phyloP scores from a whole-genome alignment of 2,113 vertebrate genomes.

The Saccopteryx bilineata region DNA sequence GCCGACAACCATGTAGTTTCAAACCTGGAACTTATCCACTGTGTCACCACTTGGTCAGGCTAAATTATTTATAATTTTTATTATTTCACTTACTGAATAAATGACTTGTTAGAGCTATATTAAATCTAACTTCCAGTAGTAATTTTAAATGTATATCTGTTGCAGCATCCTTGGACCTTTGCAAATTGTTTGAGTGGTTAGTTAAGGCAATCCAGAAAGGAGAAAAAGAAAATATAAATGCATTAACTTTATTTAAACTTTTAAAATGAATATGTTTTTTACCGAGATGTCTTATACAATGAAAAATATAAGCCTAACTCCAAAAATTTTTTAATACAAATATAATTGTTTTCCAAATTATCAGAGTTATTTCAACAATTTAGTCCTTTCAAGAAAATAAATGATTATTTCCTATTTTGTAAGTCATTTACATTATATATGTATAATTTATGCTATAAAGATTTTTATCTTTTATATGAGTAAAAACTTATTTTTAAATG shows the following conservation, averaged over 20 bases:
- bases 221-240: not conserved
- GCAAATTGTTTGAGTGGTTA: not conserved
- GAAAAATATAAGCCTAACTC: not conserved
- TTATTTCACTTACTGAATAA: not conserved
- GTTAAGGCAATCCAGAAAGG: not conserved
- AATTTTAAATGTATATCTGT: not conserved
- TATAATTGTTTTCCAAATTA: not conserved
- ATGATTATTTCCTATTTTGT: not conserved
- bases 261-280: constrained; percentile 15
- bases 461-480: not conserved
- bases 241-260: not conserved
- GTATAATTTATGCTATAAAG: not conserved
- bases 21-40: no score
- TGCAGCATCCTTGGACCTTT: not conserved
- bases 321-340: not conserved
- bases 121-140: not conserved
- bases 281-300: not conserved
- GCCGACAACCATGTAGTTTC: no score
- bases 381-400: not conserved
- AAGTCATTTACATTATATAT: not conserved
- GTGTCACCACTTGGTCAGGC: no score
- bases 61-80: not conserved
- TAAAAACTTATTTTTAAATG: not conserved
- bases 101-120: not conserved
- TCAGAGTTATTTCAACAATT: constrained; percentile 28